Base-by-base conservation (phyloP, 2,888 invertebrate species). In the Pemphredon lugubris region DNA sequence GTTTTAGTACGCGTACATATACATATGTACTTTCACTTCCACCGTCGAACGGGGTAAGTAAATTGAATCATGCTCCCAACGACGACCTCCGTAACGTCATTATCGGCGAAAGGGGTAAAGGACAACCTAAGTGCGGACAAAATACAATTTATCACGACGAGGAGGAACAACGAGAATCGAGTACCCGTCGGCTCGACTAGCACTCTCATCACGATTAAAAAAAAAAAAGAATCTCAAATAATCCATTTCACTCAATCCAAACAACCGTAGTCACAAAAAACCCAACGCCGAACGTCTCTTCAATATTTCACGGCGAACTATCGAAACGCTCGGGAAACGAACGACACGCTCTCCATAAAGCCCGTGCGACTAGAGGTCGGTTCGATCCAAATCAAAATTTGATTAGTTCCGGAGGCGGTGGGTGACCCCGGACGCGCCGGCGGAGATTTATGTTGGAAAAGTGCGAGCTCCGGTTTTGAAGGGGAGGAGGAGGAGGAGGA, bases 371-470 rank as follows among this genome's bases (percentile, higher is more conserved):
- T 21, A 7, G 18, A 40, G 59, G 26, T 40, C n/a, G 54, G 11
- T 47, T 32, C 44, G 32, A 37, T 2, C 50, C 13, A 80, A 83
- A 85, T 86, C 82, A 77, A 84, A 88, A 88, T 88, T 86, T 85
- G 87, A 89, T 89, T 89, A 87, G 86, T 87, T 83, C 81, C 77
- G 79, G 80, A n/a, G 80, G 70, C 61, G 67, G 66, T 66, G 70
- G 60, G 66, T 71, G 71, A 71, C 79, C 53, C 68, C 60, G 63
- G 65, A 50, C 60, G 61, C 55, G 64, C 60, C 75, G 74, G 77
- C 83, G 77, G 83, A 87, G 88, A 89, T 89, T 89, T 89, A 88
- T 89, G 87, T 76, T 70, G 60, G 64, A 73, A 74, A 77, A 79
- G 78, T 66, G 72, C 57, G 60, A 55, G 57, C 23, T 45, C 32